phyloP scores from a whole-genome alignment of 2,888 invertebrate species.

The Apodemia hepburni region DNA sequence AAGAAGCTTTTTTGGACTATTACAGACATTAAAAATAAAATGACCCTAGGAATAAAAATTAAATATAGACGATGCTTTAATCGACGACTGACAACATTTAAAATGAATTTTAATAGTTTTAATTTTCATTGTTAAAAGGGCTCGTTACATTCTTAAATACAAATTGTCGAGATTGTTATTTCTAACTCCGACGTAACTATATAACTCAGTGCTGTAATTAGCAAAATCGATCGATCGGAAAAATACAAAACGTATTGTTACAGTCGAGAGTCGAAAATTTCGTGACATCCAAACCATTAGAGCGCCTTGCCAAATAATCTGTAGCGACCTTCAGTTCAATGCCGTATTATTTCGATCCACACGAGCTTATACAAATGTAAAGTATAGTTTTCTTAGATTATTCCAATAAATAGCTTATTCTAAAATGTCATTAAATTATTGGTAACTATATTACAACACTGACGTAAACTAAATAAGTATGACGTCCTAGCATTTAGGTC shows the following conservation, averaged over 20 bases:
- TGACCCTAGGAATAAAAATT: too few relatives aligned
- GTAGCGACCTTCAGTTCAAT: slow-evolving; percentile 74
- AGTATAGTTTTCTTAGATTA: slow-evolving; percentile 19
- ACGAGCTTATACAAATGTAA: slow-evolving; percentile 41
- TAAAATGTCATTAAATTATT: background rate
- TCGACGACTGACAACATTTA: too few relatives aligned
- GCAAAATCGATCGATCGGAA: background rate
- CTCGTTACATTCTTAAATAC: too few relatives aligned
- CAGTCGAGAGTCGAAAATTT: slow-evolving; percentile 4
- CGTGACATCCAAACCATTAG: slow-evolving; percentile 27
- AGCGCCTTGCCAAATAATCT: slow-evolving; percentile 81
- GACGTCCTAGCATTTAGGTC: slow-evolving; percentile 24
- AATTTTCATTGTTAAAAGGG: too few relatives aligned
- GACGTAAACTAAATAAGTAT: slow-evolving; percentile 7
- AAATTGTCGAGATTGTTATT: background rate
- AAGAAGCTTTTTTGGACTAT: too few relatives aligned
- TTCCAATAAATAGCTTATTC: background rate
- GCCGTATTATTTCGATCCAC: slow-evolving; percentile 61
- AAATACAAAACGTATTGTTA: slow-evolving; percentile 1
- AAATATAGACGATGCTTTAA: too few relatives aligned
- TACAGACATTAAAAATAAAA: too few relatives aligned
- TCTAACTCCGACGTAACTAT: background rate
- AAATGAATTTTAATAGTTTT: too few relatives aligned
- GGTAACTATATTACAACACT: background rate
- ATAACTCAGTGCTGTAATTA: background rate